Evolutionary conservation across 2,113 vertebrate species (phyloP).

Genomic region (Esox niger): DNA sequence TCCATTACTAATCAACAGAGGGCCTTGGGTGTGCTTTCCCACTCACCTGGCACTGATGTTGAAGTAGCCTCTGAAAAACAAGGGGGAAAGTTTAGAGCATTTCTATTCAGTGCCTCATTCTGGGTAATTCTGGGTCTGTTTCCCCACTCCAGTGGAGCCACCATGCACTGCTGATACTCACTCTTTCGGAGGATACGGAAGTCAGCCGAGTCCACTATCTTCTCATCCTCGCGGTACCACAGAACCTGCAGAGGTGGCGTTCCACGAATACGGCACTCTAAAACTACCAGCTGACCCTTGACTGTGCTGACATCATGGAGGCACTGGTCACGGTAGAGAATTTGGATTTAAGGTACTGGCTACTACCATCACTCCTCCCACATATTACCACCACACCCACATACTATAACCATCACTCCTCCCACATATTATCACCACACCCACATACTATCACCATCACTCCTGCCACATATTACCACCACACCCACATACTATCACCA

Average conservation of each 20-base stretch:
- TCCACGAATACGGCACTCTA: conserved; percentile 82
- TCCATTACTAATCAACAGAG: no score
- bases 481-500: no score
- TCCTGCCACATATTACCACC: no score
- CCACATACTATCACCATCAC: no score
- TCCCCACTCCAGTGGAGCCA: not conserved
- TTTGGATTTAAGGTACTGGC: not conserved
- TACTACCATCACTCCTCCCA: no score
- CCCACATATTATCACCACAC: no score
- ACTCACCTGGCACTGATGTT: conserved; percentile 81
- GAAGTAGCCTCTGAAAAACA: conserved; percentile 80
- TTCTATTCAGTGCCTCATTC: conserved; percentile 5
- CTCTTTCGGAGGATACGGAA: conserved; percentile 86
- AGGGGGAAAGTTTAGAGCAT: conserved; percentile 17
- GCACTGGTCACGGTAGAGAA: conserved; percentile 59
- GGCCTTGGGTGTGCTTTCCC: no score
- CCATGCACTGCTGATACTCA: conserved; percentile 51
- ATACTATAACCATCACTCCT: no score
- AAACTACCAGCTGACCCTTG: conserved; percentile 80
- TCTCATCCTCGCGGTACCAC: conserved; percentile 82
- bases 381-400: no score
- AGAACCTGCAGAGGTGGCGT: conserved; percentile 75
- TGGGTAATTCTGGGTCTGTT: not conserved
- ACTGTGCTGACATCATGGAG: conserved; percentile 80
- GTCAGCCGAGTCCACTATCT: conserved; percentile 79